A percentile compares a stretch with the other conserved stretches of the same genome.
Evolutionary conservation across 1,140 invertebrate species (phyloP).

Genomic region (Drosophila dunni): DNA sequence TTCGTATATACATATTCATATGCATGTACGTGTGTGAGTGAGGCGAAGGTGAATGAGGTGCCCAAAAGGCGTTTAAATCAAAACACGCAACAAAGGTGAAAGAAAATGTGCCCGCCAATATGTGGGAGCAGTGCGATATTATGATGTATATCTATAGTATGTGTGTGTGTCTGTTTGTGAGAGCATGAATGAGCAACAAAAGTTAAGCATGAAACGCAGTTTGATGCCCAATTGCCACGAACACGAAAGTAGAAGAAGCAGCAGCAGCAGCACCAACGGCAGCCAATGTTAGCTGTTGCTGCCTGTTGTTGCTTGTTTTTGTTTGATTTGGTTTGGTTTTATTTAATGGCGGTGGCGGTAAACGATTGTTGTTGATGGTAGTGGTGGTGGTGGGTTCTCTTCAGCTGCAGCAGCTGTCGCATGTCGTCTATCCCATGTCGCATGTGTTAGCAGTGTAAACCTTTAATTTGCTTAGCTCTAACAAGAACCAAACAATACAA

Average conservation of each 20-base stretch:
- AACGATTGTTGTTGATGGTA: constrained; percentile 9
- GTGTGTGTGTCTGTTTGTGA: constrained; percentile 19
- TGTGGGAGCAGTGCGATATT: constrained; percentile 35
- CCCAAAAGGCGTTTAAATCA: constrained; percentile 62
- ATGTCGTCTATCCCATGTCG: constrained; percentile 6
- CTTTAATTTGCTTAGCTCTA: constrained; percentile 37
- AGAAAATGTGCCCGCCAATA: constrained; percentile 82
- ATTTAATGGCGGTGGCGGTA: constrained; percentile 18
- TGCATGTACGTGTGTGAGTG: constrained; percentile 15
- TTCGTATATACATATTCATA: too few relatives aligned
- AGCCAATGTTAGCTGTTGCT: constrained; percentile 34
- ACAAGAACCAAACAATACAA: not conserved
- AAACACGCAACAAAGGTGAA: constrained; percentile 77
- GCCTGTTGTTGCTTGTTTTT: constrained; percentile 32
- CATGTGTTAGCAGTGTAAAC: constrained; percentile 30
- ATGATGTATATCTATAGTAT: constrained; percentile 8
- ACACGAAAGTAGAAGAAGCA: constrained; percentile 22
- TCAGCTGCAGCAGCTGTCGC: constrained; percentile 46
- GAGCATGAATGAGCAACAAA: constrained; percentile 37
- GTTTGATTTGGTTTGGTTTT: constrained; percentile 31
- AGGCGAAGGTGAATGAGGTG: constrained; percentile 32
- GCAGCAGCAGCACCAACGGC: constrained; percentile 3
- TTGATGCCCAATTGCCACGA: constrained; percentile 51
- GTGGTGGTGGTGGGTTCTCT: constrained; percentile 44
- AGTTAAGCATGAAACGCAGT: constrained; percentile 41